phyloP scores from a whole-genome alignment of 2,888 invertebrate genomes.

The Ypsolopha scabrella region DNA sequence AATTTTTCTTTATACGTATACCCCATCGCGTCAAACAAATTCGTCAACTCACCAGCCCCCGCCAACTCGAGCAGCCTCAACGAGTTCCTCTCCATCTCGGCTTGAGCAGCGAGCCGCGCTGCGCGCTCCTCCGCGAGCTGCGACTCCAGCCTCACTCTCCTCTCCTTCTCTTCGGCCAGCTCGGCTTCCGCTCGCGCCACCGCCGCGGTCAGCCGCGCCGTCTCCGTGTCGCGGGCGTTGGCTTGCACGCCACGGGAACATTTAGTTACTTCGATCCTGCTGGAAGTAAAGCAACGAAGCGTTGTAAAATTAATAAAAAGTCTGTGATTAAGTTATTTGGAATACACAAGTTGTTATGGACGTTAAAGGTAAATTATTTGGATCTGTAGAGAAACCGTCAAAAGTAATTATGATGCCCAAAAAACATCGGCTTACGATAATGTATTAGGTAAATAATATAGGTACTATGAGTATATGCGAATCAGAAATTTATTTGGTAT shows the following conservation, averaged over 20 bases:
- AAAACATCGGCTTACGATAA: too few relatives aligned
- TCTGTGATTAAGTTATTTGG: too few relatives aligned
- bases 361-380: too few relatives aligned
- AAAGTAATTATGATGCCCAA: too few relatives aligned
- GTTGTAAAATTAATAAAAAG: too few relatives aligned
- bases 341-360: too few relatives aligned
- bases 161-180: conserved; percentile 71
- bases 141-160: conserved; percentile 68
- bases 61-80: conserved; percentile 75
- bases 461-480: too few relatives aligned
- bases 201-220: conserved; percentile 72
- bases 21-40: too few relatives aligned
- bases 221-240: conserved; percentile 74
- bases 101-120: conserved; percentile 79
- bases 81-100: conserved; percentile 80
- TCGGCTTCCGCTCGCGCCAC: conserved; percentile 70
- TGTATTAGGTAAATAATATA: too few relatives aligned
- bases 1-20: too few relatives aligned
- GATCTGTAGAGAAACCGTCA: too few relatives aligned
- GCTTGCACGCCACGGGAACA: conserved; percentile 73
- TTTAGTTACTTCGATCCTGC: conserved; percentile 51
- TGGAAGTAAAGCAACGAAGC: conserved; percentile 11
- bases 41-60: conserved; percentile 48
- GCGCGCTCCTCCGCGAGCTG: conserved; percentile 77
- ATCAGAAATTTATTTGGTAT: too few relatives aligned